Conservation (phyloP, 2,797 vertebrate species). For the Morelia viridis region DNA sequence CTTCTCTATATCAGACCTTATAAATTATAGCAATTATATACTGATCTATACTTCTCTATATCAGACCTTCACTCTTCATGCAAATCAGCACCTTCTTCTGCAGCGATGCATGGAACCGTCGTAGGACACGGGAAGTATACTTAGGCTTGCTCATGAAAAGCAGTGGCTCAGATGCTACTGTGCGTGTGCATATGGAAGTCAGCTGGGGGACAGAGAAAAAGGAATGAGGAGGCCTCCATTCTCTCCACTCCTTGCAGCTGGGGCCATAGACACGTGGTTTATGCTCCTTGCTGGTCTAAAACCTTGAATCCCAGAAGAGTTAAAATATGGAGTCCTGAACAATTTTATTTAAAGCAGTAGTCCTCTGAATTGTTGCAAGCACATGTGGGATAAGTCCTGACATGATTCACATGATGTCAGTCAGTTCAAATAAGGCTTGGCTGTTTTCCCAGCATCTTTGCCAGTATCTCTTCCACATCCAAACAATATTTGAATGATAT, state of each 20-base stretch:
- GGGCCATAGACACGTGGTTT: background rate
- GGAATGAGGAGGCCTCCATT: background rate
- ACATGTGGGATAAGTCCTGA: background rate
- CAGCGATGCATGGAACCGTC: background rate
- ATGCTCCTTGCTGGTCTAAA: no score
- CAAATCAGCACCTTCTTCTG: background rate
- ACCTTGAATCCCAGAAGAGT: background rate
- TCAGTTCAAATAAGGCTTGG: background rate
- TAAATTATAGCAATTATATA: no score
- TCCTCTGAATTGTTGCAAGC: background rate
- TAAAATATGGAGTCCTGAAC: background rate
- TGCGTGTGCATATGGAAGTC: background rate
- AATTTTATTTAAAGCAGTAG: background rate
- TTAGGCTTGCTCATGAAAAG: background rate
- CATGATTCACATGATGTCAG: background rate
- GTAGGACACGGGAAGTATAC: background rate
- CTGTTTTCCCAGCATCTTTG: background rate
- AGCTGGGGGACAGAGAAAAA: no score
- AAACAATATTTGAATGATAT: background rate
- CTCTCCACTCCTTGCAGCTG: background rate
- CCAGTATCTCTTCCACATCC: background rate
- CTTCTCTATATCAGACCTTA: no score
- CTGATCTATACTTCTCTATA: background rate
- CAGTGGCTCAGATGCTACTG: background rate
- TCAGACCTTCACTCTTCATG: background rate